A percentile compares a stretch with the other conserved stretches of the same genome.
These are phyloP conservation scores for Orbicella faveolata DNA, from an alignment of 64 coral and sea anemone species.

Conservation along the genomic window DNA sequence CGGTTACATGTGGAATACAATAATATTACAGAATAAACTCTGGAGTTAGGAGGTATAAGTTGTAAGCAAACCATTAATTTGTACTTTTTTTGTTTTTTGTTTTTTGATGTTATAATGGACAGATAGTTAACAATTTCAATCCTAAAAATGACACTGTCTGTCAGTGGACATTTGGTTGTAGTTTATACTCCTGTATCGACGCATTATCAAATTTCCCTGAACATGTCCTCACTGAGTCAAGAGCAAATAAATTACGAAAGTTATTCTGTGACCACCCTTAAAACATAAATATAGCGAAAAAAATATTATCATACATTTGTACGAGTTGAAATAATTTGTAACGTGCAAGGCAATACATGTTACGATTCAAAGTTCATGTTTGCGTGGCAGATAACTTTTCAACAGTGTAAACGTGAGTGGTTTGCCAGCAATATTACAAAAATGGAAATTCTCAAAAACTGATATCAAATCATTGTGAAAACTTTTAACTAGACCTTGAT, in stretches of 20 bases:
- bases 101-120: neutral
- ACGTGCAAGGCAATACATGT: neutral
- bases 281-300: conserved; percentile 50
- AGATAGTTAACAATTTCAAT: neutral
- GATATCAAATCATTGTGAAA: conserved; percentile 46
- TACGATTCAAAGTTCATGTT: conserved; percentile 24
- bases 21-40: neutral
- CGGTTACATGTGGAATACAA: neutral
- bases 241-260: neutral
- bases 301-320: conserved; percentile 44
- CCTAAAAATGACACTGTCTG: too few species aligned
- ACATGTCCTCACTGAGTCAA: neutral
- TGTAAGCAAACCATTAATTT: neutral
- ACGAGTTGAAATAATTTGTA: conserved; percentile 26
- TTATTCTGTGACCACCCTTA: neutral
- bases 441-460: conserved; percentile 28
- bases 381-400: conserved; percentile 27
- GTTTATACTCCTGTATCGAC: too few species aligned
- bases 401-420: neutral
- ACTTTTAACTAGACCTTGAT: neutral
- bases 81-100: neutral
- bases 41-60: conserved; percentile 4
- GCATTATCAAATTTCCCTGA: neutral
- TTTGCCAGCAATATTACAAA: neutral
- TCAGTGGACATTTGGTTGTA: too few species aligned